Percentiles rank a stretch among this genome's conserved stretches.
Conservation (phyloP, 1,140 invertebrate genomes). For the Meloidogyne chitwoodi region DNA sequence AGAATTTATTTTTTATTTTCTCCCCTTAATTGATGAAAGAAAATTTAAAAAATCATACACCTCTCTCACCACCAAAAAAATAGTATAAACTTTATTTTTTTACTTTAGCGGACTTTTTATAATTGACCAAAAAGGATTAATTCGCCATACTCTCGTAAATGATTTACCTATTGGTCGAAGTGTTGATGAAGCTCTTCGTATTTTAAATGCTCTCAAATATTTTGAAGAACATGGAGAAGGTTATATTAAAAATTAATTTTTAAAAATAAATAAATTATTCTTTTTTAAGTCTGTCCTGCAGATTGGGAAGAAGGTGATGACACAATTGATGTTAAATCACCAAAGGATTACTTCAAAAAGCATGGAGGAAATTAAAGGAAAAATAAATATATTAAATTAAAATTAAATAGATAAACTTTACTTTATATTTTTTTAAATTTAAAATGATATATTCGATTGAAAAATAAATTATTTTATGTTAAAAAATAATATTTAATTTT, state of each 20-base stretch:
- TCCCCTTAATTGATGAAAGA: too few species aligned
- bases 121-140: slow-evolving; percentile 70
- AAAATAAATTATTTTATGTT: too few species aligned
- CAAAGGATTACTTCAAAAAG: slow-evolving; percentile 59
- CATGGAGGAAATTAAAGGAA: neutral
- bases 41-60: too few species aligned
- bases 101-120: slow-evolving; percentile 62
- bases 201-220: slow-evolving; percentile 87
- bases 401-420: neutral
- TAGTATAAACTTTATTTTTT: slow-evolving; percentile 3
- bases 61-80: too few species aligned
- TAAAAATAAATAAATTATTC: neutral
- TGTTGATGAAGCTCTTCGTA: slow-evolving; percentile 80
- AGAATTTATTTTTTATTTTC: too few species aligned
- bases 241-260: slow-evolving; percentile 18
- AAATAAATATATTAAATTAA: neutral
- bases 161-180: slow-evolving; percentile 87
- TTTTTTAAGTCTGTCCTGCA: slow-evolving; percentile 51
- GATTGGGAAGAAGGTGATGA: slow-evolving; percentile 45
- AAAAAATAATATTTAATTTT: too few species aligned
- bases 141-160: slow-evolving; percentile 64
- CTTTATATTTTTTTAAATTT: too few species aligned
- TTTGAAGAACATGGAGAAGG: slow-evolving; percentile 85
- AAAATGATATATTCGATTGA: too few species aligned
- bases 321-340: slow-evolving; percentile 37